These are phyloP conservation scores for Rhyzopertha dominica DNA, from an alignment of 1,140 invertebrate species.

Conservation along the genomic window DNA sequence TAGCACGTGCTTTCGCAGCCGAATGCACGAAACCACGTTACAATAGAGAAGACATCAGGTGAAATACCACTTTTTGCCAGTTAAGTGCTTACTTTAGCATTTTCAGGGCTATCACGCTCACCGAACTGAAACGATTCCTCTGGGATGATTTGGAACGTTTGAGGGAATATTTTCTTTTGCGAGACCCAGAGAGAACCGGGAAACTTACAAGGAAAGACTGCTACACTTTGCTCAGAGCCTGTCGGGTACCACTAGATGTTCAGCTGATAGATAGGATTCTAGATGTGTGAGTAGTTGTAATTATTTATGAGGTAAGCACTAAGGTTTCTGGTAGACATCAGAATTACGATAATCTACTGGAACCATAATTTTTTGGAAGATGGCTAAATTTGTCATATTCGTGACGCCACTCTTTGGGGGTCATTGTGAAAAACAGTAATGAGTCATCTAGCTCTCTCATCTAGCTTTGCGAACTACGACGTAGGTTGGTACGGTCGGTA, in stretches of 20 bases:
- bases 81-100: conserved; percentile 5
- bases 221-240: conserved; percentile 58
- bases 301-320: conserved; percentile 2
- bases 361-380: no score
- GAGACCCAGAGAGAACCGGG: conserved; percentile 55
- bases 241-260: conserved; percentile 58
- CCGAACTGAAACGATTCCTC: conserved; percentile 59
- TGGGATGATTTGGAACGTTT: conserved; percentile 65
- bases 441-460: no score
- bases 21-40: conserved; percentile 37
- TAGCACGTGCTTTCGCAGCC: conserved; percentile 60
- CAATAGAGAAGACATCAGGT: conserved; percentile 36
- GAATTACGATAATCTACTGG: no score
- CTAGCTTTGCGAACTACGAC: no score
- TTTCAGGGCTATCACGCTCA: conserved; percentile 57
- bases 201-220: conserved; percentile 52
- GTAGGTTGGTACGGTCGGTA: no score
- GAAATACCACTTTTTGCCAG: conserved; percentile 1
- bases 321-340: no score
- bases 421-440: no score
- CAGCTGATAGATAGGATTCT: conserved; percentile 65
- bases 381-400: no score
- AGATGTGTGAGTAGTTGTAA: conserved; percentile 53
- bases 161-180: conserved; percentile 58
- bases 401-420: no score